Conservation (phyloP, 2,888 invertebrate species). For the Piscicola geometra region DNA sequence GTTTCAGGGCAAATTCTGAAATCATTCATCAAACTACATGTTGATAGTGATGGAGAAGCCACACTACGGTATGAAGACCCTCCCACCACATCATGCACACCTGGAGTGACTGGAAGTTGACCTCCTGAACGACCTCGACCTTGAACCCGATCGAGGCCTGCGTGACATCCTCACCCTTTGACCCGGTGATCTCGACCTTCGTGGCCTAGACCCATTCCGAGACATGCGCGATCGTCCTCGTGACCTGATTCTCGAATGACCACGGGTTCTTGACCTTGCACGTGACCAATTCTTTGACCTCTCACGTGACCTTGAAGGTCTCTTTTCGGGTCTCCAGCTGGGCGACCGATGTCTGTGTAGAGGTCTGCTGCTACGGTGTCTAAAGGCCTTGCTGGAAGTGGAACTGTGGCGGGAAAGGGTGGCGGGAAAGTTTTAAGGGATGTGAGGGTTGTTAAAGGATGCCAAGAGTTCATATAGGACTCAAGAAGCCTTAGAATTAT, state of each 20-base stretch:
- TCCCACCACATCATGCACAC: no score
- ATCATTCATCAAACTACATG: no score
- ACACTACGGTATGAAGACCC: no score
- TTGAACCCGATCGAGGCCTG: neutral
- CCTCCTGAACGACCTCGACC: conserved; percentile 24
- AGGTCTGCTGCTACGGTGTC: conserved; percentile 36
- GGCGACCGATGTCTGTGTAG: neutral
- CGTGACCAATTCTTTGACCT: conserved; percentile 40
- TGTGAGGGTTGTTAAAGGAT: no score
- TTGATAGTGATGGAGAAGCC: no score
- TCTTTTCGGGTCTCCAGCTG: conserved; percentile 2
- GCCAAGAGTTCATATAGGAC: no score
- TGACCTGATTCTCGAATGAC: conserved; percentile 45
- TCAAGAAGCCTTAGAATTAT: no score
- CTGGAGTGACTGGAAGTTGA: conserved; percentile 14
- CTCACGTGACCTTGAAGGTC: conserved; percentile 39
- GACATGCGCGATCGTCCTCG: conserved; percentile 31
- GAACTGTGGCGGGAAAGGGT: no score
- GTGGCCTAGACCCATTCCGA: conserved; percentile 27
- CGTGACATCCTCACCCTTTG: conserved; percentile 12
- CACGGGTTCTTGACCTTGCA: no score
- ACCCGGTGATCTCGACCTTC: neutral
- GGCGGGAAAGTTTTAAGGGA: no score
- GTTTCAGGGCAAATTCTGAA: no score
- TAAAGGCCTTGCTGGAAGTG: neutral